Evolutionary conservation across 30 jellyfish, hydroid and myxozoan genomes (phyloP), one percentile per base, ranked within the genome.

Genomic region (Kudoa iwatai): DNA sequence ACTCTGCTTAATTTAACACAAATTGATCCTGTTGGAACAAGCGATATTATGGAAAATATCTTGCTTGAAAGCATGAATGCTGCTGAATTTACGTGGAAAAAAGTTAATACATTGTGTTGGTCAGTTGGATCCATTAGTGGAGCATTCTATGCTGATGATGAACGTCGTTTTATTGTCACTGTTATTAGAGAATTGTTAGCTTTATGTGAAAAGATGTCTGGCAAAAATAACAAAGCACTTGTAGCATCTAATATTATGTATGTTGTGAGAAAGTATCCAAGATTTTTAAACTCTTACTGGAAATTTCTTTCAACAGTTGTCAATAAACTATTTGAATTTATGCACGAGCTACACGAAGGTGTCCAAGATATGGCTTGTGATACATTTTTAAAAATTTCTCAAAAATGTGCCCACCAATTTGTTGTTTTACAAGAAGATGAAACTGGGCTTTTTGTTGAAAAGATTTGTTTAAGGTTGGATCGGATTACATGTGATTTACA

Each of bases 351-450:
- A 2, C 96, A 77, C 53, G 88, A 77, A 39, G 96, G 96, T 19
- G 96, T 77, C n/a, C 96, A 77, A 53, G 96, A 77, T 41, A 77
- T 77, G 96, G 96, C 96, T 3, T 62, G 88, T 39, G 96, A 77
- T 39, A 63, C 96, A 20, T 77, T 77, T 39, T 57, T 77, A 6
- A 77, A 77, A 56, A 77, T 77, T 46, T 81, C 96, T 3, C 87
- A 77, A 36, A 56, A 79, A 47, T 77, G 96, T 45, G 41, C 85
- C 32, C 42, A 87, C 16, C 83, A 62, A 41, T 77, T 77, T 40
- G 96, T 63, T 18, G 85, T 60, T 83, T 84, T 62, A 45, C 26
- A 17, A 16, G 34, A 28, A 3, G 19, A 36, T 9, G 46, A 12
- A 36, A 9, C 36, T 6, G 15, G 7, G 25, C 14, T 15, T 4